These are phyloP conservation scores for Zelostemma sp. DNA, from an alignment of 1,140 invertebrate genomes.

Conservation along the genomic window DNA sequence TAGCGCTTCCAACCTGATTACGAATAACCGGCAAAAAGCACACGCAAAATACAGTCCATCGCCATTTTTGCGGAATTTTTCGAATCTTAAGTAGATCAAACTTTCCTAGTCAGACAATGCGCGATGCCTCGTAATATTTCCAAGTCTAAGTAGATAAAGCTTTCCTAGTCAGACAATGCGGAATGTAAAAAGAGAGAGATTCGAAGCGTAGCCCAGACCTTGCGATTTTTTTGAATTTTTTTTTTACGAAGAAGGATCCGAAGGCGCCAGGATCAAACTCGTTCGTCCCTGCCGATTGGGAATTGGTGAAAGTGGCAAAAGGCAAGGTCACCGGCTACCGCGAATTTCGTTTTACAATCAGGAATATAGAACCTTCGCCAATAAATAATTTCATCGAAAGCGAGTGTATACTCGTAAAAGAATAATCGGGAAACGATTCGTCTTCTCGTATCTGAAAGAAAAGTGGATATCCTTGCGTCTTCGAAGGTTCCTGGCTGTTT, in stretches of 20 bases:
- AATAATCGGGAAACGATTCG: conserved; percentile 3
- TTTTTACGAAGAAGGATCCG: conserved; percentile 26
- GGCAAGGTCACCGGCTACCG: conserved; percentile 55
- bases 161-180: too few species aligned
- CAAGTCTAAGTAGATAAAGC: too few species aligned
- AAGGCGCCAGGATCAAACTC: conserved; percentile 23
- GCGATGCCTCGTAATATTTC: neutral
- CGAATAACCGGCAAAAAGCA: too few species aligned
- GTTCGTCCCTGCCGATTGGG: conserved; percentile 46
- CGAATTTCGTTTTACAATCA: conserved; percentile 52
- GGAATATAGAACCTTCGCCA: conserved; percentile 52
- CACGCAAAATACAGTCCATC: too few species aligned
- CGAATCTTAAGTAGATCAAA: too few species aligned
- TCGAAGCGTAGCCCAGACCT: neutral
- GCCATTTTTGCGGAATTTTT: too few species aligned
- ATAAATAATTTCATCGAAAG: conserved; percentile 2
- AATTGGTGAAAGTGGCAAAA: conserved; percentile 63
- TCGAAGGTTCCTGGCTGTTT: conserved; percentile 30
- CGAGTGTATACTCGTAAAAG: neutral
- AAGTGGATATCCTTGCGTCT: conserved; percentile 40
- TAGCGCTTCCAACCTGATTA: neutral
- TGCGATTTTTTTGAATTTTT: neutral
- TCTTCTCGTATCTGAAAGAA: conserved; percentile 1
- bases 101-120: too few species aligned
- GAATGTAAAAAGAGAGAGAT: too few species aligned